Conservation (phyloP, 2,797 vertebrate species). For the Poecile montanus region DNA sequence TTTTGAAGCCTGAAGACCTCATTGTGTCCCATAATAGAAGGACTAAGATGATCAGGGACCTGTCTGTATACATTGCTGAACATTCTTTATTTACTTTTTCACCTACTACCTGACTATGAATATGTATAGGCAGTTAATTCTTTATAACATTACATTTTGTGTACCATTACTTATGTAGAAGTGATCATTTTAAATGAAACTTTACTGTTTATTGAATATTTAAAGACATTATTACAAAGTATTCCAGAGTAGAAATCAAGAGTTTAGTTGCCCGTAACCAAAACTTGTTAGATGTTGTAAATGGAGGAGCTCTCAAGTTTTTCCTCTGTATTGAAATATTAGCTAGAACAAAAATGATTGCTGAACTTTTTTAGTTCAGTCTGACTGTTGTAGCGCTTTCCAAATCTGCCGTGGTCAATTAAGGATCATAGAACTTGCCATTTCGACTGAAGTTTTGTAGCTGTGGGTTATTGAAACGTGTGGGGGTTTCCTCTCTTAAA, state of each 20-base stretch:
- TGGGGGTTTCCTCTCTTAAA: constrained; percentile 33
- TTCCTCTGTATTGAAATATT: neutral
- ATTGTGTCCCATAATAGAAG: neutral
- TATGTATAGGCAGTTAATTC: neutral
- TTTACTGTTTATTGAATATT: neutral
- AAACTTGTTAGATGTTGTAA: neutral
- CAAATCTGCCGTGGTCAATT: neutral
- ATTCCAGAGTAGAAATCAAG: neutral
- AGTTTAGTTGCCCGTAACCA: neutral
- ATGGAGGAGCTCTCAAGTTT: neutral
- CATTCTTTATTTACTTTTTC: neutral
- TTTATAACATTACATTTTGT: neutral
- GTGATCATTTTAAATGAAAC: neutral
- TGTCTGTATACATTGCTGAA: neutral
- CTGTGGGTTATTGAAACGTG: neutral
- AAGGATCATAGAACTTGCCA: neutral
- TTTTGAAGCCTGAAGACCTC: neutral
- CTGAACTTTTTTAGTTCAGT: neutral
- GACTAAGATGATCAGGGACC: neutral
- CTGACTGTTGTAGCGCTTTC: neutral
- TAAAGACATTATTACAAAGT: neutral
- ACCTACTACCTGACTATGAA: neutral
- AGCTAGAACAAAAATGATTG: neutral
- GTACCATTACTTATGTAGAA: neutral
- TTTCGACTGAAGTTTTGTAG: neutral